Percentiles rank a stretch among this genome's conserved stretches.
These are phyloP conservation scores for Telmatherina bonti DNA, from an alignment of 2,797 vertebrate genomes.

Conservation along the genomic window DNA sequence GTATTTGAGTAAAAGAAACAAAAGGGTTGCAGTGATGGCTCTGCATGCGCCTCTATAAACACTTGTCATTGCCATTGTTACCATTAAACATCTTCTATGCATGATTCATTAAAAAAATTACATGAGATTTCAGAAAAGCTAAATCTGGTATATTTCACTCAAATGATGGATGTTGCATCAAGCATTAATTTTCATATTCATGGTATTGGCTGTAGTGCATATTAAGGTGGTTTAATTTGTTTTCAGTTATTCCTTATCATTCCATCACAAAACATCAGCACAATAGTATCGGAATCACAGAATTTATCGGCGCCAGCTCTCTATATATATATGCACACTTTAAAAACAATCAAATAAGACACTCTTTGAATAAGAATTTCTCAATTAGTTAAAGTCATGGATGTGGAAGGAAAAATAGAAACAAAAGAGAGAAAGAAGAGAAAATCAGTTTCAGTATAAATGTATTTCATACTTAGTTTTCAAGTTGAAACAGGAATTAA, in stretches of 20 bases:
- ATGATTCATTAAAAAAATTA: neutral
- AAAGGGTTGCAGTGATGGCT: neutral
- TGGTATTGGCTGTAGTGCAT: conserved; percentile 50
- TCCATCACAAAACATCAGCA: conserved; percentile 51
- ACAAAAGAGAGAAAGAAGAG: conserved; percentile 31
- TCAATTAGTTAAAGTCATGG: conserved; percentile 34
- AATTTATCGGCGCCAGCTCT: conserved; percentile 63
- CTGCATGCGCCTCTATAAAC: neutral
- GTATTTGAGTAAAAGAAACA: neutral
- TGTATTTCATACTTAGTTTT: conserved; percentile 2
- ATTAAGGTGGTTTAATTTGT: conserved; percentile 63
- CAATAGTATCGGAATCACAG: conserved; percentile 59
- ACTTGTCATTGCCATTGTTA: neutral
- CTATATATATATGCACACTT: conserved; percentile 11
- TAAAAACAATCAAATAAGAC: conserved; percentile 62
- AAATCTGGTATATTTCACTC: conserved; percentile 10
- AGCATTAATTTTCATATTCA: conserved; percentile 67
- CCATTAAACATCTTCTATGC: neutral
- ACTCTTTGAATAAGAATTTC: conserved; percentile 36
- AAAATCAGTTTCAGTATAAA: conserved; percentile 18
- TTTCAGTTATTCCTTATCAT: conserved; percentile 36
- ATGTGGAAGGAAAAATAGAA: conserved; percentile 29
- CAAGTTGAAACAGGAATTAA: neutral
- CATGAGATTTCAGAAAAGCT: neutral
- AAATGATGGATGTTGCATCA: too few relatives aligned